A percentile compares a stretch with the other conserved stretches of the same genome.
These are phyloP conservation scores for Lycaon pictus DNA, from an alignment of 2,113 vertebrate genomes.

Conservation along the genomic window DNA sequence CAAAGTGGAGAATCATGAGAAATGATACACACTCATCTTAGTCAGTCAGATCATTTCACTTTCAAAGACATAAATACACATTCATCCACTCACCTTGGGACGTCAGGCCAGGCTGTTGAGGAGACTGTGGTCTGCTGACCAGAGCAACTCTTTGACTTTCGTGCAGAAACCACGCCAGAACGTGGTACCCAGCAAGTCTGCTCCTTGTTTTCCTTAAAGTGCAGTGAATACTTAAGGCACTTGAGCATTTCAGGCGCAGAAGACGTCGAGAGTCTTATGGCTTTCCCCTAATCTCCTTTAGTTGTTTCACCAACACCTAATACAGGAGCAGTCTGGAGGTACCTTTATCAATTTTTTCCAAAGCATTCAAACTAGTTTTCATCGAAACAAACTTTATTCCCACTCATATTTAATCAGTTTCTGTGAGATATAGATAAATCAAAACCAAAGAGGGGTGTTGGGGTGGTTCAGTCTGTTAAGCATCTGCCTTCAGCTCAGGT, in stretches of 20 bases:
- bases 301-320: background rate
- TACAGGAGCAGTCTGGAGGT: background rate
- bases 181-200: accelerated
- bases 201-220: background rate
- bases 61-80: background rate
- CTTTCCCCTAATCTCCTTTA: background rate
- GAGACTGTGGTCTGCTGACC: background rate
- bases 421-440: background rate
- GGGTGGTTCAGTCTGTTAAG: too few species aligned
- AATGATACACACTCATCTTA: background rate
- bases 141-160: too few species aligned
- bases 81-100: background rate
- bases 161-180: background rate
- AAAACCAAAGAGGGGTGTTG: background rate
- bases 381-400: background rate
- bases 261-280: background rate
- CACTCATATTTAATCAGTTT: background rate
- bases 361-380: background rate
- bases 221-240: background rate
- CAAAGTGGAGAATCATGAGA: background rate
- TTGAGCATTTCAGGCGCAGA: background rate
- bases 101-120: background rate
- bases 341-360: background rate
- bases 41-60: background rate
- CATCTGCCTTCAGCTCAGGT: too few species aligned